These are phyloP conservation scores for Bradysia coprophila DNA, from an alignment of 1,140 invertebrate species.

Conservation along the genomic window DNA sequence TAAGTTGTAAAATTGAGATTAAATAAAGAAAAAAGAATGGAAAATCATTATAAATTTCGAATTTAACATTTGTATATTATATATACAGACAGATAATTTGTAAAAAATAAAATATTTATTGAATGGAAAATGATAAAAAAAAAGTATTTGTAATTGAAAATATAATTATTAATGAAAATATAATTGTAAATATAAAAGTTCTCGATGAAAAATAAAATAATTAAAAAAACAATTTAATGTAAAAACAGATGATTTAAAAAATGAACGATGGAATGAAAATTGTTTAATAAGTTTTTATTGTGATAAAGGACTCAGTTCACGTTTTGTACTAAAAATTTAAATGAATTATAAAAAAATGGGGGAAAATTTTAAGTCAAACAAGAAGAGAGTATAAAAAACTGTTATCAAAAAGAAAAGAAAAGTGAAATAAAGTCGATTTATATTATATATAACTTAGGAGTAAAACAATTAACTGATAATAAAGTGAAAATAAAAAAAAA, in stretches of 20 bases:
- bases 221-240: constrained; percentile 1
- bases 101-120: not conserved
- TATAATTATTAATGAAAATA: too few relatives aligned
- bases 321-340: not conserved
- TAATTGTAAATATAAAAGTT: too few relatives aligned
- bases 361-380: constrained; percentile 2
- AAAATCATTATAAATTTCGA: not conserved
- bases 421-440: constrained; percentile 3
- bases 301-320: constrained; percentile 3
- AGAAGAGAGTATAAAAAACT: constrained; percentile 2
- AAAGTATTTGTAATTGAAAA: too few relatives aligned
- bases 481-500: not conserved
- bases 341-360: constrained; percentile 1
- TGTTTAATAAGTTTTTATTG: constrained; percentile 4
- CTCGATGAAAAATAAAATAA: not conserved
- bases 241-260: constrained; percentile 2
- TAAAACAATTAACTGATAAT: not conserved
- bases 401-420: constrained; percentile 2
- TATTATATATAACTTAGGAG: constrained; percentile 3
- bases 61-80: constrained; percentile 1
- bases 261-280: constrained; percentile 1
- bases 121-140: not conserved
- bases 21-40: not conserved
- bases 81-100: not conserved
- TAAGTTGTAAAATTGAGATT: too few relatives aligned